A percentile compares a stretch with the other conserved stretches of the same genome.
Conservation (phyloP, 1,140 invertebrate genomes). For the Metaphire vulgaris region DNA sequence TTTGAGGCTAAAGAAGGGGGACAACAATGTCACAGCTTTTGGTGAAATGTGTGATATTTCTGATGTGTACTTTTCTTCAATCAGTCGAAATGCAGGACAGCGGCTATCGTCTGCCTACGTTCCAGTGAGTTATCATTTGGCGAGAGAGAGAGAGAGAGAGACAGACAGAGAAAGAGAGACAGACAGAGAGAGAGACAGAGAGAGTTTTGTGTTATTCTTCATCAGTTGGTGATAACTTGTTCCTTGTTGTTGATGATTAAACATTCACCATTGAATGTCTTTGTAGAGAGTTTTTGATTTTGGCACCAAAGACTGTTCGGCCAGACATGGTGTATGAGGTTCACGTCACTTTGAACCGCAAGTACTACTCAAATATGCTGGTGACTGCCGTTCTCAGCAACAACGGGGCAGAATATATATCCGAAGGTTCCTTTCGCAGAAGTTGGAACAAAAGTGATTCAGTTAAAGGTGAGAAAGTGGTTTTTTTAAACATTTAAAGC, state of each 20-base stretch:
- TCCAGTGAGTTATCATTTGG: slow-evolving; percentile 1
- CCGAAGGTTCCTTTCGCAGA: background rate
- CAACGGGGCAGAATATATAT: slow-evolving; percentile 6
- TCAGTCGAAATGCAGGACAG: background rate
- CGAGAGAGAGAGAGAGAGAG: too few species aligned
- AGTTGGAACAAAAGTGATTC: slow-evolving; percentile 12
- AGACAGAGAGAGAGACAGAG: too few species aligned
- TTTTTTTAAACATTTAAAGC: too few species aligned
- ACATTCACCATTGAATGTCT: too few species aligned
- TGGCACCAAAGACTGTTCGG: slow-evolving; percentile 11
- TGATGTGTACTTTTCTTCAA: background rate
- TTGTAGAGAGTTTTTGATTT: slow-evolving; percentile 9
- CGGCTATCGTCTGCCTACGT: background rate
- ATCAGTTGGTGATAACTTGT: too few species aligned
- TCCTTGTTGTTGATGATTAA: too few species aligned
- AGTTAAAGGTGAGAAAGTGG: slow-evolving; percentile 6
- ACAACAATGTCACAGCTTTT: too few species aligned
- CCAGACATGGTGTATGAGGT: slow-evolving; percentile 13
- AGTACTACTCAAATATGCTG: slow-evolving; percentile 1
- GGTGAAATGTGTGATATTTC: background rate
- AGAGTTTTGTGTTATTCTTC: too few species aligned
- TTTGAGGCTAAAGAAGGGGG: too few species aligned
- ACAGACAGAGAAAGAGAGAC: too few species aligned
- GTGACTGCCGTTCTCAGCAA: slow-evolving; percentile 19
- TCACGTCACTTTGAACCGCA: slow-evolving; percentile 3